Conservation (phyloP, 1,140 invertebrate genomes). For the Nasonia vitripennis region DNA sequence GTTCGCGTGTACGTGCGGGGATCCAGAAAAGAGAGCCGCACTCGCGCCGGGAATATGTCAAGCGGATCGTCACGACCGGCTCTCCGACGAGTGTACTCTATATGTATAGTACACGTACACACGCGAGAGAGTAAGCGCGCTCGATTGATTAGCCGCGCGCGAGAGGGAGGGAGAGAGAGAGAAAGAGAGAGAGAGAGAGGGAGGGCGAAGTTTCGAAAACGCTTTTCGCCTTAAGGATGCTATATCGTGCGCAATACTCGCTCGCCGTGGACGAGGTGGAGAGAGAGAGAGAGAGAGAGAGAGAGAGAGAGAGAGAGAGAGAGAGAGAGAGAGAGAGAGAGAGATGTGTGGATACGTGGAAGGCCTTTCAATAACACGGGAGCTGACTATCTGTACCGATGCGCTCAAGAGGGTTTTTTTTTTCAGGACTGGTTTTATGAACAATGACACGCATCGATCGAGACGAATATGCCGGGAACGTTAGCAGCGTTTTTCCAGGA, state of each 20-base stretch:
- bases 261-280: not conserved
- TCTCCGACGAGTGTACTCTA: not conserved
- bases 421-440: not conserved
- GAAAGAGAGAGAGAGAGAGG: not conserved
- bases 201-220: constrained; percentile 32
- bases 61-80: constrained; percentile 40
- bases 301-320: no score
- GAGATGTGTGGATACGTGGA: not conserved
- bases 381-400: not conserved
- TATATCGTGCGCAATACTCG: constrained; percentile 35
- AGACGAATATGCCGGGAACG: no score
- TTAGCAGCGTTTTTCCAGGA: no score
- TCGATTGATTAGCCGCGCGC: constrained; percentile 37
- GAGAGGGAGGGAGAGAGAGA: not conserved
- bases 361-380: constrained; percentile 5
- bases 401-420: not conserved
- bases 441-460: no score
- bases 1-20: not conserved
- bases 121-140: not conserved
- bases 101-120: not conserved
- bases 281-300: no score
- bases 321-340: no score
- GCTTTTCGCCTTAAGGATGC: constrained; percentile 41
- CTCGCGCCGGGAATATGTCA: constrained; percentile 25
- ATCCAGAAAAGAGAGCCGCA: constrained; percentile 40